Evolutionary conservation across 1,140 invertebrate species (phyloP), one percentile per base, ranked within the genome.

Genomic region (Drosophila mauritiana): DNA sequence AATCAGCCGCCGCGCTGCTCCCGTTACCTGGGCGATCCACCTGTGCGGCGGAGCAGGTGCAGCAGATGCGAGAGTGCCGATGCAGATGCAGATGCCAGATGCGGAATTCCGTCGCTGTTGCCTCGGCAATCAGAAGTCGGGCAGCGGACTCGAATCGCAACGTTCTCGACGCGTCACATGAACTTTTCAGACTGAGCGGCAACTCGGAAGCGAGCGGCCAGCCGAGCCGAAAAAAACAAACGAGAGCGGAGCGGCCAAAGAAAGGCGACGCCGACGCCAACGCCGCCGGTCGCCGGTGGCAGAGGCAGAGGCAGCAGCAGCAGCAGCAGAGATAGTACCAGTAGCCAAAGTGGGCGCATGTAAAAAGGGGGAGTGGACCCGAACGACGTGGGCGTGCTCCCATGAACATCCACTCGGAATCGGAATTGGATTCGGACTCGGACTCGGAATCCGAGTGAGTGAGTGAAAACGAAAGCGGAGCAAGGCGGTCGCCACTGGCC

Each of bases 101-200:
- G 37, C 37, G 34, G 49, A 55, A 69, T 75, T 65, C 45, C 45
- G 37, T 42, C 73, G 73, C 37, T 63, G 53, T 67, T 61, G 43
- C 65, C 39, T 57, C 43, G 48, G 58, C 22, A 70, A 31, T 64
- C 69, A 49, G 43, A 39, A 52, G 37, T 36, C 31, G 31, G 31
- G n/a, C 31, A 58, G 45, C 46, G 52, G 59, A 25, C 42, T 53
- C 45, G 67, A 80, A 78, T 70, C 81, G 80, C 67, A 77, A 61
- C 79, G 83, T 89, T 88, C 84, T 88, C 74, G 73, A 77, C 84
- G 63, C 83, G 83, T 61, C 79, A 70, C 74, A 81, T 86, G 78
- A 86, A 88, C 83, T 88, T 85, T 85, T 78, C 70, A 76, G 76
- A 88, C 83, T 88, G 84, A 88, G 58, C 63, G 64, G 69, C 74